Conservation (phyloP, 1,140 invertebrate species). For the Paramacrobiotus metropolitanus region DNA sequence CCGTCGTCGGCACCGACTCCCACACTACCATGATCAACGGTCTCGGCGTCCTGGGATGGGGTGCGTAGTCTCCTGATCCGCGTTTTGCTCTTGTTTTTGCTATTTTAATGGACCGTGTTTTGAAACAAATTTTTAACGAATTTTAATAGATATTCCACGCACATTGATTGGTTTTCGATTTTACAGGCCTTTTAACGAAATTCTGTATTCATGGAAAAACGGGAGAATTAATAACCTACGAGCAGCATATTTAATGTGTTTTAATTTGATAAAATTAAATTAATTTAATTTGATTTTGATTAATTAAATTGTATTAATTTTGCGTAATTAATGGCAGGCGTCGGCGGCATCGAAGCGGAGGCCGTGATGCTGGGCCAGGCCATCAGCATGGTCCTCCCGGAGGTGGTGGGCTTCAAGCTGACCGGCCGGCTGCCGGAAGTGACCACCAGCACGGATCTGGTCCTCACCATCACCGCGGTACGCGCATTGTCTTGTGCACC, state of each 20-base stretch:
- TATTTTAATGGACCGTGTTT: slow-evolving; percentile 4
- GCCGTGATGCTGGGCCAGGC: slow-evolving; percentile 61
- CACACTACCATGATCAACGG: slow-evolving; percentile 99
- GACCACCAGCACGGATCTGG: slow-evolving; percentile 88
- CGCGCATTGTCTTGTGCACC: neutral
- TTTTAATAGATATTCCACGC: slow-evolving; percentile 2
- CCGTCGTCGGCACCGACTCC: slow-evolving; percentile 91
- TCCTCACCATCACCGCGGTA: slow-evolving; percentile 88
- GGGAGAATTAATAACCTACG: too few relatives aligned
- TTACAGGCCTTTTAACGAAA: too few relatives aligned
- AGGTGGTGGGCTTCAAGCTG: slow-evolving; percentile 83
- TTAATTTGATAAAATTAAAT: neutral
- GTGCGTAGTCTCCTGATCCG: slow-evolving; percentile 16
- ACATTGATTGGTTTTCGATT: too few relatives aligned
- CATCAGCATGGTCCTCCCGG: slow-evolving; percentile 80
- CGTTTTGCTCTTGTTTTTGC: slow-evolving; percentile 1
- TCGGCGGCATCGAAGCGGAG: slow-evolving; percentile 36
- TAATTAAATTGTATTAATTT: too few relatives aligned
- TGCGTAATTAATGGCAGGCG: too few relatives aligned
- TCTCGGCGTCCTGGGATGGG: slow-evolving; percentile 41
- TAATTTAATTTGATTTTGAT: neutral
- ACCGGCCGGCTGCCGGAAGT: slow-evolving; percentile 50
- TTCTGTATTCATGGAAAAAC: too few relatives aligned
- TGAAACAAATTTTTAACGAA: slow-evolving; percentile 5
- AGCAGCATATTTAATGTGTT: too few relatives aligned